Evolutionary conservation across 2,113 vertebrate genomes (phyloP).

Genomic region (Monopterus albus): DNA sequence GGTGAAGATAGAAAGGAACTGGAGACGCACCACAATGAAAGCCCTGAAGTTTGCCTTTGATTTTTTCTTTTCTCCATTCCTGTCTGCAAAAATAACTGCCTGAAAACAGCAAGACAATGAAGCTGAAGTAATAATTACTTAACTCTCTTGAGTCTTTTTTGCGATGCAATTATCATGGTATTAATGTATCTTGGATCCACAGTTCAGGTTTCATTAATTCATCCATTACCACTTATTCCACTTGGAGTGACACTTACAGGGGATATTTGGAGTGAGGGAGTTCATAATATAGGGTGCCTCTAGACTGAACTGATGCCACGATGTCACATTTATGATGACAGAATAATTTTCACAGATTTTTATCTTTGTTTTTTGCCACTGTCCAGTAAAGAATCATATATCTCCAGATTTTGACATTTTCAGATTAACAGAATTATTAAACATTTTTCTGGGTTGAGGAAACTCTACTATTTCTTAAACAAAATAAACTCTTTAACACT

Average conservation of each 20-base stretch:
- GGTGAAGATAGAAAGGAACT: constrained; percentile 94
- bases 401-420: background rate
- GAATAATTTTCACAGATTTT: no score
- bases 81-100: constrained; percentile 83
- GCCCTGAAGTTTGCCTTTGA: constrained; percentile 95
- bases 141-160: background rate
- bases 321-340: constrained; percentile 2
- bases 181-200: constrained; percentile 1
- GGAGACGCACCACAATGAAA: constrained; percentile 87
- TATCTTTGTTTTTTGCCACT: no score
- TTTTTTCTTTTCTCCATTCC: constrained; percentile 96
- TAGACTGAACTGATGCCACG: background rate
- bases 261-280: no score
- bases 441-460: no score
- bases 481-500: no score
- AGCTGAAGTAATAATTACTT: background rate
- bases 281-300: background rate
- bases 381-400: no score
- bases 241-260: no score
- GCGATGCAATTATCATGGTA: background rate
- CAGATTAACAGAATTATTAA: no score
- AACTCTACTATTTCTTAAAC: no score
- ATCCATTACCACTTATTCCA: no score
- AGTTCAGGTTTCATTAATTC: no score
- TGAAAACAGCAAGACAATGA: constrained; percentile 22